These are phyloP conservation scores for Serilophus lunatus DNA, from an alignment of 2,113 vertebrate species.

Conservation along the genomic window DNA sequence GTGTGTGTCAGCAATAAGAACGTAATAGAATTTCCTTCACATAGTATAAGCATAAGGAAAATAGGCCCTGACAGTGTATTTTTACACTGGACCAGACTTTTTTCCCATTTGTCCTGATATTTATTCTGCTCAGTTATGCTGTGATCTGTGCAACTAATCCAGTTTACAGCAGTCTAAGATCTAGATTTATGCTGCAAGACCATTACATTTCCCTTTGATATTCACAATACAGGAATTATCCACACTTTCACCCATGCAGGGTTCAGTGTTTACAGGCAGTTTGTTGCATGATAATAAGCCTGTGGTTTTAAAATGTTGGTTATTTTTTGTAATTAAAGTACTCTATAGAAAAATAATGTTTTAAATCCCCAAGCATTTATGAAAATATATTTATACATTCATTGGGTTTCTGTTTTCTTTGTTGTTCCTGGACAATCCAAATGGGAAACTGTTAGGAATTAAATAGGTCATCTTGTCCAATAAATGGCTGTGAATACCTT, in stretches of 20 bases:
- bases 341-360: neutral
- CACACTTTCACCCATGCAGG: neutral
- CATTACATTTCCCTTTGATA: slow-evolving; percentile 27
- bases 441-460: neutral
- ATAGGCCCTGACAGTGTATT: neutral
- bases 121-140: neutral
- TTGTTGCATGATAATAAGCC: neutral
- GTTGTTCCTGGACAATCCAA: neutral
- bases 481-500: neutral
- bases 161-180: neutral
- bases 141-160: neutral
- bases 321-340: neutral
- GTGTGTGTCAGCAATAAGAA: neutral
- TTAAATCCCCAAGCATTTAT: neutral
- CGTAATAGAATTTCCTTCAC: neutral
- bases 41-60: neutral
- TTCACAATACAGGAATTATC: slow-evolving; percentile 5
- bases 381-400: neutral
- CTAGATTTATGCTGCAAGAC: neutral
- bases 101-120: neutral
- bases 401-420: neutral
- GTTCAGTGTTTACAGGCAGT: slow-evolving; percentile 2
- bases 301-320: neutral
- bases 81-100: neutral
- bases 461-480: neutral